These are phyloP conservation scores for Callocephalon fimbriatum DNA, from an alignment of 2,113 vertebrate genomes.

Conservation along the genomic window DNA sequence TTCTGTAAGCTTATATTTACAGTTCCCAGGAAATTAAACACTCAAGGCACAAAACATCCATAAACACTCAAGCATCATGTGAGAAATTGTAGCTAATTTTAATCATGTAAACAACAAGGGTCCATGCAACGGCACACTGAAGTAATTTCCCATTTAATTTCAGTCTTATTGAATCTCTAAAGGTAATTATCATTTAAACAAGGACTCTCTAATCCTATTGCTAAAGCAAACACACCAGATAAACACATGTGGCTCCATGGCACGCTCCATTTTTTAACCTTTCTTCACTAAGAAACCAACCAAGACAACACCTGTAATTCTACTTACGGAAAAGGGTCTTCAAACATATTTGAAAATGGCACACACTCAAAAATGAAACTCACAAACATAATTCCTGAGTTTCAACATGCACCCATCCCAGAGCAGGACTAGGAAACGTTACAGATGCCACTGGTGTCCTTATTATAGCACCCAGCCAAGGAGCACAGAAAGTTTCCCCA, in stretches of 20 bases:
- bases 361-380: not conserved
- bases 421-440: not conserved
- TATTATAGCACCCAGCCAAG: not conserved
- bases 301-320: not conserved
- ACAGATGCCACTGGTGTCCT: not conserved
- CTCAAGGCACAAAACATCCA: constrained; percentile 46
- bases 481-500: not conserved
- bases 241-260: not conserved
- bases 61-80: constrained; percentile 24
- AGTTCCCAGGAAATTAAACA: constrained; percentile 32
- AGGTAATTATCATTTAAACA: constrained; percentile 13
- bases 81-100: constrained; percentile 40
- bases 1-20: not conserved
- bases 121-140: not conserved
- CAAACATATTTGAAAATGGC: not conserved
- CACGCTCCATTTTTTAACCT: not conserved
- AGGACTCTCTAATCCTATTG: not conserved
- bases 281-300: not conserved
- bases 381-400: not conserved
- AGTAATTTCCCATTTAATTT: constrained; percentile 44
- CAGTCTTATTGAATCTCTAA: not conserved
- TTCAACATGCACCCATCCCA: not conserved
- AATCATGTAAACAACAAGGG: constrained; percentile 53
- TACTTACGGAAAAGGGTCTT: not conserved
- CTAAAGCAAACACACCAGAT: not conserved